Evolutionary conservation across 2,113 vertebrate species (phyloP), one percentile per base, ranked within the genome.

Genomic region (Ammodytes dubius): DNA sequence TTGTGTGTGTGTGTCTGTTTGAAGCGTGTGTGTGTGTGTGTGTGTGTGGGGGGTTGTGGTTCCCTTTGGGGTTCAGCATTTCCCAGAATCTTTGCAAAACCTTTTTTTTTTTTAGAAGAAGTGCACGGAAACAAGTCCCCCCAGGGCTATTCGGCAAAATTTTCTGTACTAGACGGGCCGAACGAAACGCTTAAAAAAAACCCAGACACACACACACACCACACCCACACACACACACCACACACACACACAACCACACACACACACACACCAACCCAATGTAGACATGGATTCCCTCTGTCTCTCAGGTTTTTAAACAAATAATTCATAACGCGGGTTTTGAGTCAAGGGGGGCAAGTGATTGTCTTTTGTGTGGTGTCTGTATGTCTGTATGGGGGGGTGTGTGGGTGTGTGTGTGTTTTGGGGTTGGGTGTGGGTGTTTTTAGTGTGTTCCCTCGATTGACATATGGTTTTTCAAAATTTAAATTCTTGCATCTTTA

Each of bases 61-160:
- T 27, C 19, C 68, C 59, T 82, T 35, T 3, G 80, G 84, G 89
- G 84, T 50, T 81, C 53, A 0, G 78, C 64, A 42, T 59, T 67
- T 89, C 86, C 82, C 84, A 88, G 74, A 83, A 83, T 83, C 79
- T 85, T 50, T 60, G 81, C 87, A 82, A 84, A 71, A 70, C 83
- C n/a, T 27, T 27, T 27, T 27, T 53, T 61, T 74, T 58, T 43
- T 12, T 39, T 11, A 70, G 58, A 57, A 70, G 43, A 52, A 83
- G 60, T 6, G 27, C 65, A 39, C 42, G 4, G 77, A 77, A 74
- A 56, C 74, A 59, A 63, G 65, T 87, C 89, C 86, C 84, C 54
- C 3, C 75, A 71, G 91, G 81, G 64, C 89, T 92, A 87, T 92
- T 89, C 63, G 75, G 82, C 27, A 64, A 81, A 81, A 78, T 52